Evolutionary conservation across 2,797 vertebrate genomes (phyloP).

Genomic region (Astyanax mexicanus): DNA sequence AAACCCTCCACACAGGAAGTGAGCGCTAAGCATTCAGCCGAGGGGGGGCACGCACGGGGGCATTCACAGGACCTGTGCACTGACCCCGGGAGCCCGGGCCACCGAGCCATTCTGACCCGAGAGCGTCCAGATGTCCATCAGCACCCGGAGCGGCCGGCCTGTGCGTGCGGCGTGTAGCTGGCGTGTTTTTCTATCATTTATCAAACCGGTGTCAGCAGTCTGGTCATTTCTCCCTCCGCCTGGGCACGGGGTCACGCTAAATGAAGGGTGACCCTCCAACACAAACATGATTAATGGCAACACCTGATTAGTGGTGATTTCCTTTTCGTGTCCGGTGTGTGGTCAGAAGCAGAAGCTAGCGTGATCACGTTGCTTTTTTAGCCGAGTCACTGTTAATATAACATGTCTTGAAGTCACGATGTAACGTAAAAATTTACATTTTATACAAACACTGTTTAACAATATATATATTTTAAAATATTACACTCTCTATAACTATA

Average conservation of each 20-base stretch:
- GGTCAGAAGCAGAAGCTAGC: slow-evolving; percentile 68
- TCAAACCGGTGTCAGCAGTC: slow-evolving; percentile 82
- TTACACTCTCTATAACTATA: no score
- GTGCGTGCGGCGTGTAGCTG: slow-evolving; percentile 25
- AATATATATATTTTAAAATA: no score
- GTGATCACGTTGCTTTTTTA: slow-evolving; percentile 61
- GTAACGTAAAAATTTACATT: no score
- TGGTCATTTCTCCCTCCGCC: slow-evolving; percentile 81
- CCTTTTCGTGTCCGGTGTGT: slow-evolving; percentile 81
- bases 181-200: slow-evolving; percentile 83
- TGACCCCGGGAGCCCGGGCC: slow-evolving; percentile 65
- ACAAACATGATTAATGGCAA: slow-evolving; percentile 80
- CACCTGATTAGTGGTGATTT: slow-evolving; percentile 81
- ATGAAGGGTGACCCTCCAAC: slow-evolving; percentile 72
- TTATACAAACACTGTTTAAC: no score
- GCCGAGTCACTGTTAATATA: no score
- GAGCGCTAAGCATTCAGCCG: slow-evolving; percentile 69
- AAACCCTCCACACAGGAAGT: slow-evolving; percentile 59
- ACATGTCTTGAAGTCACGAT: no score
- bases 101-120: slow-evolving; percentile 7
- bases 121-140: slow-evolving; percentile 53
- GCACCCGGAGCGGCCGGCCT: slow-evolving; percentile 16
- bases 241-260: slow-evolving; percentile 70
- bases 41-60: slow-evolving; percentile 40
- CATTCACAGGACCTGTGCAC: slow-evolving; percentile 61